Evolutionary conservation across 1,140 invertebrate species (phyloP).

Genomic region (Musca vetustissima): DNA sequence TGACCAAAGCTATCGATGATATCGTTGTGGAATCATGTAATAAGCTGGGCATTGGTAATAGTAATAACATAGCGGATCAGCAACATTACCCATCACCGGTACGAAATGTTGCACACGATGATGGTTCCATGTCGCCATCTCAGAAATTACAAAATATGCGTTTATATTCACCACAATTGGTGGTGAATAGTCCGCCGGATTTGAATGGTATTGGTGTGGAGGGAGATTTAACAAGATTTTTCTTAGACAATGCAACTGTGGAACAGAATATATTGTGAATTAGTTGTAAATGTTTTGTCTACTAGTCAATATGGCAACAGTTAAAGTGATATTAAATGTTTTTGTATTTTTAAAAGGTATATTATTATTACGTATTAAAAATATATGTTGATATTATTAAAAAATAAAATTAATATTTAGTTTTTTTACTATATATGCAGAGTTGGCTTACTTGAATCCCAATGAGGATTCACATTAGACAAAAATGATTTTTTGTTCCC

Average conservation of each 20-base stretch:
- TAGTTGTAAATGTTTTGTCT: neutral
- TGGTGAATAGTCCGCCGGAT: neutral
- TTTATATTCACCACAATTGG: constrained; percentile 48
- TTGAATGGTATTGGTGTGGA: constrained; percentile 14
- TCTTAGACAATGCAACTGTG: constrained; percentile 1
- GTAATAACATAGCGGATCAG: constrained; percentile 25
- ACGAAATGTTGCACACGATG: neutral
- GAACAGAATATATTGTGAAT: constrained; percentile 6
- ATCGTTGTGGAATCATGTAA: constrained; percentile 55
- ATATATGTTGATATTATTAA: no score
- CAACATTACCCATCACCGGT: constrained; percentile 13
- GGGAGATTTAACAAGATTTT: constrained; percentile 18
- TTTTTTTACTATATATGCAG: no score
- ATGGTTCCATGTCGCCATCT: constrained; percentile 58
- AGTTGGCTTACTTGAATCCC: no score
- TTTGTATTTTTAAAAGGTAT: no score
- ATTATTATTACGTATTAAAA: no score
- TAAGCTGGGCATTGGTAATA: constrained; percentile 49
- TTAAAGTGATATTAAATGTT: no score
- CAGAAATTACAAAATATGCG: constrained; percentile 60
- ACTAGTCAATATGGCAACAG: no score
- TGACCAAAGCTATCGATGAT: constrained; percentile 53
- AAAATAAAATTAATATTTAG: no score
- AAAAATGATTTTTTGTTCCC: no score
- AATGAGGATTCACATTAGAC: no score